Evolutionary conservation across 2,797 vertebrate genomes (phyloP), one percentile per base, ranked within the genome.

Genomic region (Mastacembelus armatus): DNA sequence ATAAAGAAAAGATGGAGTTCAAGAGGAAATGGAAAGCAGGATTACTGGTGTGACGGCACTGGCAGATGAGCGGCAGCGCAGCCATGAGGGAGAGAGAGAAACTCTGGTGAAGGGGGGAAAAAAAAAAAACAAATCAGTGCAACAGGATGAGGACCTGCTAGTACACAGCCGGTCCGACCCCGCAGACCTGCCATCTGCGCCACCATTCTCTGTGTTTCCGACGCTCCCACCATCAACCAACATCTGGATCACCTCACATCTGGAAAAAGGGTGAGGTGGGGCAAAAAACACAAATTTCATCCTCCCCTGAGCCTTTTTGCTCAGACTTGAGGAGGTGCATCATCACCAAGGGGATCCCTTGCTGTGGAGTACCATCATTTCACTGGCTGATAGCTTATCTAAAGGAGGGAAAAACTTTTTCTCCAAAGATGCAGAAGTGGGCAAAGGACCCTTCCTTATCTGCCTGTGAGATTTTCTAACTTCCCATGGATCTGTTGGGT

Each of bases 81-180:
- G 44, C 62, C 42, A 66, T 55, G 58, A 84, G 72, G 35, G 74
- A 50, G 48, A 80, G 75, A 74, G 61, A 64, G 66, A 74, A 73
- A 80, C 70, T 86, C 74, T 75, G 63, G 69, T 62, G 71, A 66
- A n/a, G n/a, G n/a, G n/a, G n/a, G n/a, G n/a, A n/a, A 51, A 24
- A 48, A 51, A 10, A 52, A 51, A 45, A 40, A 69, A 44, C 54
- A 78, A 79, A 84, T 81, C 82, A 75, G 88, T 71, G 89, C 88
- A 92, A 90, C 91, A 91, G 88, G 85, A 89, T 78, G 87, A 85
- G 76, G 86, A 92, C 87, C 88, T 90, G 89, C 85, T 88, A 85
- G 87, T 83, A 78, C 75, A 54, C 74, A 51, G 83, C 67, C 72
- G 43, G 70, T 55, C 68, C 59, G 77, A 83, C 81, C 78, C 74